Percentiles rank a stretch among this genome's conserved stretches.
Conservation (phyloP, 2,797 vertebrate species). For the Mormyrops boulengeri region DNA sequence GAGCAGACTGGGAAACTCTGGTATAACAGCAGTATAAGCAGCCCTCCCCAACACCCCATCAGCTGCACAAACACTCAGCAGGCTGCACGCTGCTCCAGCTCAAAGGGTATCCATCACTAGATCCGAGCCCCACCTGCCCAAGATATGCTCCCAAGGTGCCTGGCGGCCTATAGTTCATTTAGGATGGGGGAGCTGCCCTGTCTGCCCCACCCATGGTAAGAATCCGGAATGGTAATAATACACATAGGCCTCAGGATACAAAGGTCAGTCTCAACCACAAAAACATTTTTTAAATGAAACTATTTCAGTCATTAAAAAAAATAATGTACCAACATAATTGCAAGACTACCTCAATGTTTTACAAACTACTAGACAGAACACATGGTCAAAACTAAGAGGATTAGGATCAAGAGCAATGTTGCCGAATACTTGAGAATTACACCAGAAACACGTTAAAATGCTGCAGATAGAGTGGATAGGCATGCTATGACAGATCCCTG, state of each 20-base stretch:
- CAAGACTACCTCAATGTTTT: background rate
- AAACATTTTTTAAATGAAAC: background rate
- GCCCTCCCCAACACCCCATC: background rate
- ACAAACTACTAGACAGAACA: background rate
- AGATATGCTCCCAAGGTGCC: background rate
- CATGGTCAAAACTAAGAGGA: background rate
- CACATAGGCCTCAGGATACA: background rate
- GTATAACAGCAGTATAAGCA: background rate
- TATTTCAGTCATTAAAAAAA: background rate
- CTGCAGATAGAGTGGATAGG: background rate
- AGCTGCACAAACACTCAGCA: conserved; percentile 16
- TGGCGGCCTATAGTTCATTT: background rate
- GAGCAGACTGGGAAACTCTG: background rate
- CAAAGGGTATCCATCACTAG: background rate
- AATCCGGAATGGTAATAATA: background rate
- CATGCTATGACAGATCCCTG: background rate
- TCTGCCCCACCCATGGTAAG: background rate
- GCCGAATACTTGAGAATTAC: background rate
- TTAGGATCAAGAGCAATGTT: background rate
- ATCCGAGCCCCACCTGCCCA: background rate
- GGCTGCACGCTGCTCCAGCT: background rate
- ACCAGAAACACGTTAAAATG: background rate
- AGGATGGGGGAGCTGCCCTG: background rate
- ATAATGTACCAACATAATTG: background rate
- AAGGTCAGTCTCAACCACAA: background rate